phyloP scores from a whole-genome alignment of 2,113 vertebrate genomes.

The Hucho hucho region DNA sequence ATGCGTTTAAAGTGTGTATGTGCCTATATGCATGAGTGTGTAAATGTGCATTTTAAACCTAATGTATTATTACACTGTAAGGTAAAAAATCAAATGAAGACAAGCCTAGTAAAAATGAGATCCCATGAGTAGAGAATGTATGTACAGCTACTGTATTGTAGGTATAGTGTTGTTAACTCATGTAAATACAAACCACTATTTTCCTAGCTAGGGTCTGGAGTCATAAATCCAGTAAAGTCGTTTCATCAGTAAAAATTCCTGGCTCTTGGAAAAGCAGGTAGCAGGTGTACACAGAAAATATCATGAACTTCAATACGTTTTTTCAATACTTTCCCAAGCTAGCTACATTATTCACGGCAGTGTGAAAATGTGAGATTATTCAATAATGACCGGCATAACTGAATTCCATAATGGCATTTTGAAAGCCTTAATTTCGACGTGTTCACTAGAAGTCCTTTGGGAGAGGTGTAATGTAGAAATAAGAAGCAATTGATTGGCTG shows the following conservation, averaged over 20 bases:
- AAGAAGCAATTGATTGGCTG: conserved; percentile 34
- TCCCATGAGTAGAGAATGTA: no score
- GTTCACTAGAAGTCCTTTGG: conserved; percentile 10
- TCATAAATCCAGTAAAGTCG: no score
- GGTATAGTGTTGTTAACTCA: no score
- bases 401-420: conserved; percentile 9
- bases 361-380: background rate
- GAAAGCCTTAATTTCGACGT: conserved; percentile 5
- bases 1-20: no score
- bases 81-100: no score
- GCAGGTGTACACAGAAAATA: background rate
- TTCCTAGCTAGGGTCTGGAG: background rate
- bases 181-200: background rate
- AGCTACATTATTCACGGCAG: background rate
- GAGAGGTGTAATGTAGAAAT: conserved; percentile 1
- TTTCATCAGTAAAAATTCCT: no score
- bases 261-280: background rate
- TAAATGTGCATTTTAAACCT: no score
- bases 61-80: no score
- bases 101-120: no score
- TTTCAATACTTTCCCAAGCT: background rate
- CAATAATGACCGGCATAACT: conserved; percentile 1
- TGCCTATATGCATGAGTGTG: background rate
- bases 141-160: no score
- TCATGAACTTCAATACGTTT: background rate